Base-by-base conservation (phyloP, 2,113 vertebrate species). In the Oxygymnocypris stewartii region DNA sequence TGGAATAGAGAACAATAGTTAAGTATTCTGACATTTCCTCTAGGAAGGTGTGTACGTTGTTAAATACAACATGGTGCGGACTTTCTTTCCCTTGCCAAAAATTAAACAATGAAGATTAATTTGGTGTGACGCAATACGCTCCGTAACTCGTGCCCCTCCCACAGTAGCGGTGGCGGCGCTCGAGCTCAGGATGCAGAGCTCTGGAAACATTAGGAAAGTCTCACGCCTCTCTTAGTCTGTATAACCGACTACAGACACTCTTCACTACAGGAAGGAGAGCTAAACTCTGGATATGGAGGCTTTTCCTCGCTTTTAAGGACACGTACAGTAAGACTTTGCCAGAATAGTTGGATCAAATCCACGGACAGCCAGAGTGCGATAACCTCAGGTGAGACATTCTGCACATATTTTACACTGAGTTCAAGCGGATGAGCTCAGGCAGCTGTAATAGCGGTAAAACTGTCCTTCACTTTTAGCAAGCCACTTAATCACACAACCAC, bases 381-480 rank as follows among this genome's bases (percentile, higher is more conserved):
- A 11, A 31, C 7, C 67, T 25, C 69, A 84, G 82, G 82, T 84
- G 69, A 57, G 69, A 84, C 49, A 84, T 84, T 84, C 67, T 74
- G 49, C 69, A 40, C 16, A 71, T 84, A 35, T 71, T 83, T 83
- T 28, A 35, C 63, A 4, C 12, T 28, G 37, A 79, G 79, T 47
- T 81, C 37, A 44, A 47, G 37, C 79, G 37, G 80, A 8, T 79
- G 28, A 51, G 20, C 42, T 42, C 79, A 42, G 37, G 77, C 16
- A 59, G 77, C 51, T 8, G 42, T 49, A 1, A 82, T 63, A 81
- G 14, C 59, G n/a, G 59, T 20, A 14, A 35, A 67, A 51, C 42
- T 4, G 63, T 23, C 11, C 13, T 23, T 14, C 13, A 23, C 20
- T 23, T 23, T 18, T 49, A 20, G 57, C 20, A 23, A 23, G 49